Conservation (phyloP, 2,797 vertebrate genomes). For the Phoeniculus purpureus region DNA sequence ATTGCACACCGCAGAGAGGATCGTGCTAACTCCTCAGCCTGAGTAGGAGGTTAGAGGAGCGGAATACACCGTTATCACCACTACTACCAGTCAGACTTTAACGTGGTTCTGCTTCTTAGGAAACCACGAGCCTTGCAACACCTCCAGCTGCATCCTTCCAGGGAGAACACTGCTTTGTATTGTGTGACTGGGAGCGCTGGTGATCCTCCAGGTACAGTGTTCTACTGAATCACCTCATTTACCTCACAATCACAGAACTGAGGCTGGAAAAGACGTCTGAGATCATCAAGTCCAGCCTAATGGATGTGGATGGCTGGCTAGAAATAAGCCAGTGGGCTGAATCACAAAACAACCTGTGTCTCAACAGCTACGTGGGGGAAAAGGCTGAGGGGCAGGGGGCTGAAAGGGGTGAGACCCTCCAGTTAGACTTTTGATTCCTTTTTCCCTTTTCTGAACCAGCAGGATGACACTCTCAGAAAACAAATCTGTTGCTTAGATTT, state of each 20-base stretch:
- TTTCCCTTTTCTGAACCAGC: background rate
- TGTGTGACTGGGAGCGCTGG: background rate
- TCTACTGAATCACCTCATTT: constrained; percentile 1
- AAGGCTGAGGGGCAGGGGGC: constrained; percentile 5
- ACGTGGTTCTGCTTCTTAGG: background rate
- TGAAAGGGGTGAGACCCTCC: background rate
- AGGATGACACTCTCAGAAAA: background rate
- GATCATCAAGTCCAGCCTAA: too few species aligned
- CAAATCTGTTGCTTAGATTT: background rate
- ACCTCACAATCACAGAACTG: background rate
- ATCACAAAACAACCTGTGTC: background rate
- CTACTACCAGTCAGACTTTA: background rate
- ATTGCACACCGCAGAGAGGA: background rate
- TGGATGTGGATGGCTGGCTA: constrained; percentile 5
- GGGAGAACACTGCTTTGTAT: background rate
- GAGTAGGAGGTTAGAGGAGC: background rate
- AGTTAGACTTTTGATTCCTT: background rate
- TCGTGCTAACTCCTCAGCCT: background rate
- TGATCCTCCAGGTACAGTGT: background rate
- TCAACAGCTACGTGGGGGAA: background rate
- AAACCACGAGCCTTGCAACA: background rate
- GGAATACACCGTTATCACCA: background rate
- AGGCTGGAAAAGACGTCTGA: too few species aligned
- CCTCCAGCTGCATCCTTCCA: background rate
- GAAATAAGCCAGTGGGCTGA: constrained; percentile 19